phyloP scores from a whole-genome alignment of 1,140 invertebrate genomes.

The Polyergus mexicanus region DNA sequence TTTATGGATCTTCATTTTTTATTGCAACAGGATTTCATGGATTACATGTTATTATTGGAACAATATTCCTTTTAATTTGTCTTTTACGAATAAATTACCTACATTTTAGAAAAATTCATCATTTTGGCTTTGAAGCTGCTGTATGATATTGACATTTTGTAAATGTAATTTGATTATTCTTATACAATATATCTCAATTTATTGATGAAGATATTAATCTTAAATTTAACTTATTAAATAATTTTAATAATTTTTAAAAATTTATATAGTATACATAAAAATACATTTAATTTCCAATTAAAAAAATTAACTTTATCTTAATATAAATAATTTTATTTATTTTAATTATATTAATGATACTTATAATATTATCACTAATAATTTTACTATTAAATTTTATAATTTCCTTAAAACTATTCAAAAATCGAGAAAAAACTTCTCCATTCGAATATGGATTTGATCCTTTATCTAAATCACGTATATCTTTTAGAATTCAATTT shows the following conservation, averaged over 20 bases:
- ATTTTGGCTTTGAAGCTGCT: slow-evolving; percentile 90
- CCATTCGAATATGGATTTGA: slow-evolving; percentile 88
- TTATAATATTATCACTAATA: slow-evolving; percentile 71
- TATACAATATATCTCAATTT: slow-evolving; percentile 90
- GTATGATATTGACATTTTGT: slow-evolving; percentile 93
- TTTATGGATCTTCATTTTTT: slow-evolving; percentile 91
- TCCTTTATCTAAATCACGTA: too few relatives aligned
- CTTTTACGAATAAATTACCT: slow-evolving; percentile 86
- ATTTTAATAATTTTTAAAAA: slow-evolving; percentile 65
- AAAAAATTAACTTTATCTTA: slow-evolving; percentile 85
- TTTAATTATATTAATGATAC: slow-evolving; percentile 81
- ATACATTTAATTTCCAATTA: slow-evolving; percentile 91
- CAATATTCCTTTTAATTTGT: slow-evolving; percentile 79
- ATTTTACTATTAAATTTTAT: slow-evolving; percentile 80
- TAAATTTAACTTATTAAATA: not conserved
- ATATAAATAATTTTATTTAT: slow-evolving; percentile 78
- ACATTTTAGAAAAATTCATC: slow-evolving; percentile 85
- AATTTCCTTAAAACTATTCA: slow-evolving; percentile 82
- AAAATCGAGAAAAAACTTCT: slow-evolving; percentile 87
- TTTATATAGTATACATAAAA: slow-evolving; percentile 89
- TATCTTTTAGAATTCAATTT: too few relatives aligned
- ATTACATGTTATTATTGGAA: slow-evolving; percentile 89
- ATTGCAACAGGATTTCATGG: slow-evolving; percentile 92
- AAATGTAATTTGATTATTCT: slow-evolving; percentile 91
- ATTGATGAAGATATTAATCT: slow-evolving; percentile 88